Percentiles rank a stretch among this genome's conserved stretches.
Evolutionary conservation across 2,888 invertebrate genomes (phyloP).

Genomic region (Endotricha flammealis): DNA sequence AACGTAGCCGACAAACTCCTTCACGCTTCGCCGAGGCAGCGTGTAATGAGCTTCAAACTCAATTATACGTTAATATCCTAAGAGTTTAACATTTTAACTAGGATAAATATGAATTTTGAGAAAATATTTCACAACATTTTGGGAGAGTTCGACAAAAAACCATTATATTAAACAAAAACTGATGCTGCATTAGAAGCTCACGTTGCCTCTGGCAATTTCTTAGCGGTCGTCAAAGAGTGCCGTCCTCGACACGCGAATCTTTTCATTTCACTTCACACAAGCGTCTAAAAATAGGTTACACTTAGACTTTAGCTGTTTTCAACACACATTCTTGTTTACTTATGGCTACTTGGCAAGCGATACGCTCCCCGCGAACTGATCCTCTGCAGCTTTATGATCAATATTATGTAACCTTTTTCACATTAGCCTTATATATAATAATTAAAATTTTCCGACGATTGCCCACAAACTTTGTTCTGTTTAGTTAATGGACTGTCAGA

Average conservation of each 20-base stretch:
- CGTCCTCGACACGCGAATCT: constrained; percentile 30
- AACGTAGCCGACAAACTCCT: background rate
- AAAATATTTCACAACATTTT: background rate
- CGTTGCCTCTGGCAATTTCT: constrained; percentile 29
- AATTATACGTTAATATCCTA: background rate
- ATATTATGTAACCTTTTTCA: background rate
- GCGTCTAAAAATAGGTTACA: constrained; percentile 37
- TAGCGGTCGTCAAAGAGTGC: constrained; percentile 25
- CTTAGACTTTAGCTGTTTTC: constrained; percentile 22
- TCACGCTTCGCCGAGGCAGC: background rate
- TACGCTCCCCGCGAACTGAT: background rate
- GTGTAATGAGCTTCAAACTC: constrained; percentile 1
- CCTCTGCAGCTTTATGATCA: background rate
- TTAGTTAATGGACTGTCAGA: constrained; percentile 15
- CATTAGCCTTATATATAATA: too few species aligned
- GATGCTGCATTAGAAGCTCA: background rate
- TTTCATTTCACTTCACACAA: constrained; percentile 29
- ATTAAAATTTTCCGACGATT: constrained; percentile 6
- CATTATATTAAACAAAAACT: too few species aligned
- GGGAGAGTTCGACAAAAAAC: background rate
- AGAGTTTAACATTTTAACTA: background rate
- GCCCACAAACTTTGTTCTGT: constrained; percentile 4
- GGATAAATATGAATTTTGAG: background rate
- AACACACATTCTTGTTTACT: constrained; percentile 12
- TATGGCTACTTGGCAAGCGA: constrained; percentile 3